Base-by-base conservation (phyloP, 2,113 vertebrate species). In the Carassius gibelio region DNA sequence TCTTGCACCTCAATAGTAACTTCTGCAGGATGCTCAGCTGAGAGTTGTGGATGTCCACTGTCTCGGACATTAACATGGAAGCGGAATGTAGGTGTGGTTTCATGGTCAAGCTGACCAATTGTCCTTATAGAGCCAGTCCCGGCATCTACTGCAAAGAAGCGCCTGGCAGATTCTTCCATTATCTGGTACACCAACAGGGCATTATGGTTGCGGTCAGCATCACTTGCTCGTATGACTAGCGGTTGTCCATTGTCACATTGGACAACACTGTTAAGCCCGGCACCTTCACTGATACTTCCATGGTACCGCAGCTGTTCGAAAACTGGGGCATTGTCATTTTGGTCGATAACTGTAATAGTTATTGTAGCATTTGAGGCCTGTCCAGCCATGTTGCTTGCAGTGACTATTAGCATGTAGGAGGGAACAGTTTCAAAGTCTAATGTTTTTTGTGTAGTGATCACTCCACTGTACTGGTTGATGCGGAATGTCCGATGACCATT, bases 321-420 rank as follows among this genome's bases (percentile, higher is more conserved):
- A 77, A 97, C 91, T 0, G 98, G 98, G 0, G 95, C 89, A 23
- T 99, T 98, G 91, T 99, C 98, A 61, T 99, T 99, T 92, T 98
- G 96, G 92, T 99, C 98, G 26, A 96, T 91, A 72, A 99, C 87
- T 82, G 97, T 96, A 85, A 99, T 92, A 30, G 94, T 94, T 80
- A 97, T 92, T 0, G 97, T 97, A 59, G 94, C 93, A 84, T 97
- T 99, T 5, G 97, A 96, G 38, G 96, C 94, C 96, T 98, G 97
- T 11, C 98, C 97, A 59, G 98, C 97, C 98, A 99, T 99, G 92
- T 99, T 99, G 36, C 95, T 95, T 76, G 97, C 96, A 86, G 97
- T 97, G 13, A 99, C n/a, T 0, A 90, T 94, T 19, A 99, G 94
- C 8, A 92, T 93, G 81, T 98, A 99, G 23, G 93, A 96, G 15